Conservation (phyloP, 1,140 invertebrate genomes). For the Calycopis cecrops region DNA sequence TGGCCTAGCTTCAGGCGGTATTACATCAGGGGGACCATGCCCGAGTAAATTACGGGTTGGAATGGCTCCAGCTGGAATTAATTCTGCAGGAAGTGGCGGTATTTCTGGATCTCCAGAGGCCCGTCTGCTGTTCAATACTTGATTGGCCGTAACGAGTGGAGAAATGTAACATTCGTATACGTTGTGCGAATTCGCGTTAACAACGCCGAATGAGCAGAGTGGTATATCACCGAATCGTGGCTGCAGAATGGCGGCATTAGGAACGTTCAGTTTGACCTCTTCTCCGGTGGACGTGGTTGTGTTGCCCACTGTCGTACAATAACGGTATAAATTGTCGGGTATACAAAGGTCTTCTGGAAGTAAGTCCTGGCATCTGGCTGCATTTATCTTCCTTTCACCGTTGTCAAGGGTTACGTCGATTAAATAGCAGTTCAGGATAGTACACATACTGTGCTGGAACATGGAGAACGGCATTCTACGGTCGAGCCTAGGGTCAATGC, state of each 20-base stretch:
- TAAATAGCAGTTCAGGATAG: slow-evolving; percentile 13
- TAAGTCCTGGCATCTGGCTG: slow-evolving; percentile 3
- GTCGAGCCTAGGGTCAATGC: slow-evolving; percentile 14
- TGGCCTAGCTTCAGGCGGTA: not conserved
- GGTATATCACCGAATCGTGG: not conserved
- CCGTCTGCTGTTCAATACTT: too few species aligned
- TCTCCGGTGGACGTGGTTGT: slow-evolving; percentile 5
- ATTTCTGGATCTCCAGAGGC: too few species aligned
- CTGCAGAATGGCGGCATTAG: slow-evolving; percentile 2
- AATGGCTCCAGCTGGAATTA: not conserved
- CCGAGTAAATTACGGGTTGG: not conserved
- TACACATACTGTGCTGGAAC: slow-evolving; percentile 16
- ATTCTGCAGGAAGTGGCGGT: not conserved
- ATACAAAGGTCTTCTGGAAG: slow-evolving; percentile 8
- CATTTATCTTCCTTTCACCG: slow-evolving; percentile 10
- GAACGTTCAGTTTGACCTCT: slow-evolving; percentile 7
- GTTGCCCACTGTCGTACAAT: not conserved
- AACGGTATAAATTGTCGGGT: slow-evolving; percentile 9
- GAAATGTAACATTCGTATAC: too few species aligned
- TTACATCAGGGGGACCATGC: not conserved
- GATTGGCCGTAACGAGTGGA: not conserved
- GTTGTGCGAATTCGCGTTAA: not conserved
- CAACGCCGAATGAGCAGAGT: not conserved
- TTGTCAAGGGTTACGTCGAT: slow-evolving; percentile 4
- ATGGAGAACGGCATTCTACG: slow-evolving; percentile 11